Base-by-base conservation (phyloP, 2,797 vertebrate species). In the Menidia menidia region DNA sequence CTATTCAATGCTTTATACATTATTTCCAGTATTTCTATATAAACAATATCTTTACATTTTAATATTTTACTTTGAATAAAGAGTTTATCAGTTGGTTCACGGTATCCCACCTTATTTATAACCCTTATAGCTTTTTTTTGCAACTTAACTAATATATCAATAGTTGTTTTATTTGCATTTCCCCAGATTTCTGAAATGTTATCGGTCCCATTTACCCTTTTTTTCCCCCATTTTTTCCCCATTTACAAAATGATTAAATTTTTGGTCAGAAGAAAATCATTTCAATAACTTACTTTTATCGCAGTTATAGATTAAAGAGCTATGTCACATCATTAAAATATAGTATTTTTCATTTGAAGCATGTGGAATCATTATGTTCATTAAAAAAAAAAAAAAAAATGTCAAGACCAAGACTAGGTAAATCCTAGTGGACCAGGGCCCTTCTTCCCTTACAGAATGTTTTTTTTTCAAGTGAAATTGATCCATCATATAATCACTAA, bases 381-480 rank as follows among this genome's bases (percentile, higher is more conserved):
- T 50, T 58, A 9, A 66, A 57, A 69, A 51, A 31, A 4, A 18
- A 31, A 39, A 39, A 6, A 39, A 39, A 39, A 6, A 39, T 7
- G 6, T 7, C 81, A 71, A 82, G 86, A 73, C 57, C 30, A 59
- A 64, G 79, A 64, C 71, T 89, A 93, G 90, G 91, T 91, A 91
- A 94, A 78, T 87, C 81, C 81, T 50, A 72, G 73, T 64, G 64
- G 73, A 82, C 61, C 61, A 1, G 65, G 65, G 64, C 57, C 73
- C 68, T 2, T 57, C 32, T 31, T 57, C 57, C 65, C 67, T 55
- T 13, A 74, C 56, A 48, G 60, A 35, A 53, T 77, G 59, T 85
- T 65, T 53, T 82, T n/a, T n/a, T 50, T 80, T 70, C 60, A 68
- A 68, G 71, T 77, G 66, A 79, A 78, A 70, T 62, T 77, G 62